phyloP scores from a whole-genome alignment of 1,140 invertebrate species.

The Pantala flavescens region DNA sequence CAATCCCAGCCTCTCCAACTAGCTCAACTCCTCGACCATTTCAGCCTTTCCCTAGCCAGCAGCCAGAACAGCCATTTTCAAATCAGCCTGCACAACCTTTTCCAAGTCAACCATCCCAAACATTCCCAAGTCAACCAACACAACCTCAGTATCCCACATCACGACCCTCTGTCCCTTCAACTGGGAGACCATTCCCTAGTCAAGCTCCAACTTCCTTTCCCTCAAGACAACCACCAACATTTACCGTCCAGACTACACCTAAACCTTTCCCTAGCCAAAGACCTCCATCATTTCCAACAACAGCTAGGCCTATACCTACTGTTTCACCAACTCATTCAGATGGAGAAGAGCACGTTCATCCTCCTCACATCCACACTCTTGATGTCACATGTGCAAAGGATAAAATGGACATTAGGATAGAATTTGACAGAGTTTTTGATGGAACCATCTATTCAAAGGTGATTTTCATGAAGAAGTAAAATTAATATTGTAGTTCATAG shows the following conservation, averaged over 20 bases:
- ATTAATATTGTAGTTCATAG: not conserved
- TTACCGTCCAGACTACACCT: conserved; percentile 34
- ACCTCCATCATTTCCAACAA: conserved; percentile 26
- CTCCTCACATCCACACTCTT: conserved; percentile 62
- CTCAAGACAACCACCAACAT: conserved; percentile 28
- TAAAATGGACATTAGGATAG: conserved; percentile 69
- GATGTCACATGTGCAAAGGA: conserved; percentile 68
- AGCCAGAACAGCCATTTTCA: not conserved
- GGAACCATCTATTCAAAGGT: conserved; percentile 74
- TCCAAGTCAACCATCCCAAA: conserved; percentile 19
- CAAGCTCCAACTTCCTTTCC: conserved; percentile 32
- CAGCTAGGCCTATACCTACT: conserved; percentile 17
- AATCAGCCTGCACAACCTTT: conserved; percentile 22
- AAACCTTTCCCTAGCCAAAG: conserved; percentile 22
- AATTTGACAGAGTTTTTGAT: conserved; percentile 64
- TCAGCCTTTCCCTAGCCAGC: conserved; percentile 35
- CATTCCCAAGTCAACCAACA: conserved; percentile 19
- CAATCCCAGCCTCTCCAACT: conserved; percentile 44
- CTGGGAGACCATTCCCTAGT: conserved; percentile 24
- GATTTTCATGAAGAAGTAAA: conserved; percentile 18
- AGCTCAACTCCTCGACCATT: conserved; percentile 56
- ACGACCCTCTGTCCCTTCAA: conserved; percentile 25
- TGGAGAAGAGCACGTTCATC: conserved; percentile 47
- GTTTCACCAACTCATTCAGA: conserved; percentile 16
- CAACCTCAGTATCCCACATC: conserved; percentile 22